Percentiles rank a stretch among this genome's conserved stretches.
Conservation (phyloP, 2,113 vertebrate genomes). For the Apaloderma vittatum region DNA sequence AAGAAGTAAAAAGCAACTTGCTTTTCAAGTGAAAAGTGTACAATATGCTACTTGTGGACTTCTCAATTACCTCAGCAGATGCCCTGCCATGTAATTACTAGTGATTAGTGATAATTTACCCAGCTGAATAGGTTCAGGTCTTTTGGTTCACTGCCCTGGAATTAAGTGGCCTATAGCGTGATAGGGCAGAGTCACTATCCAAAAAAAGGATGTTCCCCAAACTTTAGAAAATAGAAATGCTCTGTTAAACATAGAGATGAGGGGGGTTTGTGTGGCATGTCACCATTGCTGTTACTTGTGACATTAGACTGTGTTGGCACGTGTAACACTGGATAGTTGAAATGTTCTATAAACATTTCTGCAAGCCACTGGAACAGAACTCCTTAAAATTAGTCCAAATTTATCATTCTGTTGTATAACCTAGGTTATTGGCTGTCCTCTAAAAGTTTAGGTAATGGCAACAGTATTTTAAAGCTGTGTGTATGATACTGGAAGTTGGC, state of each 20-base stretch:
- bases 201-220: not conserved
- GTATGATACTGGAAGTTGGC: not conserved
- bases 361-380: not conserved
- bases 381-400: not conserved
- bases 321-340: not conserved
- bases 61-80: slow-evolving; percentile 70
- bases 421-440: not conserved
- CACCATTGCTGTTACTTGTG: not conserved
- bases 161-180: not conserved
- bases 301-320: not conserved
- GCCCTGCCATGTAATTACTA: slow-evolving; percentile 68
- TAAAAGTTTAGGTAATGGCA: not conserved
- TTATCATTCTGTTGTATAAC: not conserved
- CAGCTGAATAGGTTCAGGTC: slow-evolving; percentile 32
- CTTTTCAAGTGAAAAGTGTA: slow-evolving; percentile 56
- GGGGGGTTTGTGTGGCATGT: not conserved
- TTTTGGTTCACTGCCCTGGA: slow-evolving; percentile 42
- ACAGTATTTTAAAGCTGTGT: not conserved
- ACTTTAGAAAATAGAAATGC: not conserved
- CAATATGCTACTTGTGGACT: slow-evolving; percentile 43
- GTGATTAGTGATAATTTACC: slow-evolving; percentile 12
- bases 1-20: slow-evolving; percentile 58
- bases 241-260: not conserved
- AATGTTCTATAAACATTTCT: slow-evolving; percentile 37
- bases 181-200: not conserved